Conservation (phyloP, 1,140 invertebrate genomes). For the Cyphomyrmex costatus region DNA sequence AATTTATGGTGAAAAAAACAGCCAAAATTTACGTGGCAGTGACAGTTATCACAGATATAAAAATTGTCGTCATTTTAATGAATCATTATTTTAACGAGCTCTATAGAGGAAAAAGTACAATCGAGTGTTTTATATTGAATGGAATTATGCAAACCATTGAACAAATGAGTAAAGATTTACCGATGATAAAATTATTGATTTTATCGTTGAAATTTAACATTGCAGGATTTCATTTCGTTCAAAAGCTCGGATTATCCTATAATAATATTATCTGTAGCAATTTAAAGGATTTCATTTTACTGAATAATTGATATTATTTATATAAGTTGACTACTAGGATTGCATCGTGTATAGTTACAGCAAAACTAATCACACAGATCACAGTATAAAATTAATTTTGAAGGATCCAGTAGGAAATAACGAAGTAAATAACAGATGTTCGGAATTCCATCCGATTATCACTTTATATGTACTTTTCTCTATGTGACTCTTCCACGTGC, state of each 20-base stretch:
- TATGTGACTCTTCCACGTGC: conserved; percentile 17
- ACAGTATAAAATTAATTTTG: conserved; percentile 15
- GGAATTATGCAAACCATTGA: not conserved
- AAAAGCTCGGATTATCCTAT: not conserved
- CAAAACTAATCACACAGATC: not conserved
- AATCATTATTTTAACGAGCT: not conserved
- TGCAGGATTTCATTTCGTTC: not conserved
- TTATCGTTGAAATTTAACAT: not conserved
- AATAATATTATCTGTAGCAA: not conserved
- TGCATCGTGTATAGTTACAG: not conserved
- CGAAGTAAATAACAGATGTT: not conserved
- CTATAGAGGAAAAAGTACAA: conserved; percentile 9
- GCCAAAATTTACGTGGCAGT: conserved; percentile 35
- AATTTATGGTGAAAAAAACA: not conserved
- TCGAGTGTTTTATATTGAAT: not conserved
- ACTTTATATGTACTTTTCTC: conserved; percentile 26
- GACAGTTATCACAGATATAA: not conserved
- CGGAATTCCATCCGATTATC: not conserved
- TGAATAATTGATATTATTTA: conserved; percentile 3
- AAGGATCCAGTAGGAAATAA: not conserved
- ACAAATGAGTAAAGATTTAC: not conserved
- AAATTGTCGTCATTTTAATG: conserved; percentile 32
- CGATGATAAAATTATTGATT: not conserved
- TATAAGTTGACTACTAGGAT: not conserved
- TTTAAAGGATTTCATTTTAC: not conserved